These are phyloP conservation scores for Anoplophora glabripennis DNA, from an alignment of 1,140 invertebrate genomes.

Conservation along the genomic window DNA sequence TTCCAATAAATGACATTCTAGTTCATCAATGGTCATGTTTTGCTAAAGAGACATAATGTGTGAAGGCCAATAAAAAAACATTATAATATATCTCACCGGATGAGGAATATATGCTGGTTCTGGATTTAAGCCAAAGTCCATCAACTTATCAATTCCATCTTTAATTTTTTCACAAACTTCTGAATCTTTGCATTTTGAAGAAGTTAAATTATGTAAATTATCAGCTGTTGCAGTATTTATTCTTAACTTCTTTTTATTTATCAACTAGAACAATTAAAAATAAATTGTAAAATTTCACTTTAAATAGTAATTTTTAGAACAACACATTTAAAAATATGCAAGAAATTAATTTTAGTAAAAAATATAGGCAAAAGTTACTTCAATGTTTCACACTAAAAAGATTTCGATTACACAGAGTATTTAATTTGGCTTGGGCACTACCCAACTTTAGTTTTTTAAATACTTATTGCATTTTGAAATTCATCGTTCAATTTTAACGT, in stretches of 20 bases:
- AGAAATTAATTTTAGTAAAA: too few relatives aligned
- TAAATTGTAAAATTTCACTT: too few relatives aligned
- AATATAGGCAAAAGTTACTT: neutral
- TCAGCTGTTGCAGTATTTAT: slow-evolving; percentile 49
- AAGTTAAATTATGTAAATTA: slow-evolving; percentile 28
- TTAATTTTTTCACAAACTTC: slow-evolving; percentile 16
- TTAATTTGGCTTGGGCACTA: too few relatives aligned
- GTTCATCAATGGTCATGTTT: slow-evolving; percentile 53
- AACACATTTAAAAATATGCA: too few relatives aligned
- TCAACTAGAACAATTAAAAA: slow-evolving; percentile 41
- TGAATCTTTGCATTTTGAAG: slow-evolving; percentile 18
- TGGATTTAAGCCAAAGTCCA: slow-evolving; percentile 23
- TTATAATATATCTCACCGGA: too few relatives aligned
- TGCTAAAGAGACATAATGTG: slow-evolving; percentile 49
- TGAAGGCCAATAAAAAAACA: too few relatives aligned
- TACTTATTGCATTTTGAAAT: too few relatives aligned
- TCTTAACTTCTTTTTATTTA: slow-evolving; percentile 42
- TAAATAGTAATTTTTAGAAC: too few relatives aligned
- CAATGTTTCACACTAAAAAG: too few relatives aligned
- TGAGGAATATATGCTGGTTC: slow-evolving; percentile 48
- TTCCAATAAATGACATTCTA: slow-evolving; percentile 55
- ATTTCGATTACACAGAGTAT: too few relatives aligned
- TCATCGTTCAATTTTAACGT: too few relatives aligned
- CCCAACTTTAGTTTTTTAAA: too few relatives aligned
- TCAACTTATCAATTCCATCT: slow-evolving; percentile 19